Base-by-base conservation (phyloP, 2,113 vertebrate species). In the Menidia beryllina region DNA sequence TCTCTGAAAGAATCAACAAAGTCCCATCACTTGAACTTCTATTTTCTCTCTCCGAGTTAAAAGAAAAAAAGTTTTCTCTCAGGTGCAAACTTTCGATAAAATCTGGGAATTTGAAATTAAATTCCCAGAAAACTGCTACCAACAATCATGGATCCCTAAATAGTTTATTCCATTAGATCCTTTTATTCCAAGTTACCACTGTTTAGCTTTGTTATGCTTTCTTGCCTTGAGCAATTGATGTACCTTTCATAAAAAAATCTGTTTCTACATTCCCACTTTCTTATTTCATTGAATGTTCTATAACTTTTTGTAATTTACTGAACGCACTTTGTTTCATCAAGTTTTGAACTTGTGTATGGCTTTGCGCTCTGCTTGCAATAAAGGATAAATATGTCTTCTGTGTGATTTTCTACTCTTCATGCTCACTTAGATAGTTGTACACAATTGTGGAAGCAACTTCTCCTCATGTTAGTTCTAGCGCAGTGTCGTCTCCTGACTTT, bases 21-120 rank as follows among this genome's bases (percentile, higher is more conserved):
- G 5, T 52, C 58, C 73, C 56, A 72, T 27, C 36, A 53, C 34
- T 74, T 60, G 55, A n/a, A 66, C 77, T 72, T 81, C 59, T 52
- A 61, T 13, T 36, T 72, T 27, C 30, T 21, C 43, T 7, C 43
- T 87, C 69, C 83, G 56, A 83, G 77, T 38, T 34, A 25, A 0
- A 9, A 34, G 12, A 53, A 57, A 36, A 58, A 27, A 7, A 49
- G 21, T 60, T 5, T 69, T 75, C 14, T 58, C 87, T 91, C 87
- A 88, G 87, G 89, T 67, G 69, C 1, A 69, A 68, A 59, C 67
- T 48, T 1, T 76, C 4, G 10, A 71, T 17, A 24, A 47, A 53
- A 25, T 62, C 5, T 25, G 5, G 2, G 1, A 20, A 48, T 23
- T 51, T 34, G 20, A 41, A 60, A 47, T 43, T 34, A 70, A 47